These are phyloP conservation scores for Alcis repandata DNA, from an alignment of 2,888 invertebrate genomes.

Conservation along the genomic window DNA sequence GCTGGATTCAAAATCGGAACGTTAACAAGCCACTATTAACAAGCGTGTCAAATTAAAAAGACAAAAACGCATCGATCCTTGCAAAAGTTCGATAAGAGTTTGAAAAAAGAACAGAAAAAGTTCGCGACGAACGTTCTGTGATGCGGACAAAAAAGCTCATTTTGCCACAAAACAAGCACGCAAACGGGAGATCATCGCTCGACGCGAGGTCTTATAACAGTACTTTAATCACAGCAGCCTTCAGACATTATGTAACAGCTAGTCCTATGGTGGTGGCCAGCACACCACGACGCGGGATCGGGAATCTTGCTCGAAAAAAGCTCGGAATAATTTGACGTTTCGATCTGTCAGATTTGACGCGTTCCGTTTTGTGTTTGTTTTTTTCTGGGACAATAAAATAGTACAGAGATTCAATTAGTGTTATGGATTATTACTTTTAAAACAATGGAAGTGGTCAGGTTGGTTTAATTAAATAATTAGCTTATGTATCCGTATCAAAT, in stretches of 20 bases:
- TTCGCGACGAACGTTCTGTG: conserved; percentile 58
- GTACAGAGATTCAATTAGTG: conserved; percentile 17
- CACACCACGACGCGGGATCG: conserved; percentile 68
- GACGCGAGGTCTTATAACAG: conserved; percentile 84
- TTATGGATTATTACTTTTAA: conserved; percentile 35
- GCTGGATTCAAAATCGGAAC: conserved; percentile 12
- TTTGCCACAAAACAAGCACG: conserved; percentile 82
- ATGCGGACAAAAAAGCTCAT: conserved; percentile 76
- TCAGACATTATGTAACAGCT: conserved; percentile 80
- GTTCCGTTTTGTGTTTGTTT: conserved; percentile 5
- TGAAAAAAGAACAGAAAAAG: conserved; percentile 35
- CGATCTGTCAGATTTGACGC: conserved; percentile 25
- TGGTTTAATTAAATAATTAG: conserved; percentile 18
- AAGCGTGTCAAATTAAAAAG: conserved; percentile 38
- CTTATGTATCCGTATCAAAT: not conserved
- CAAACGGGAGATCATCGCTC: conserved; percentile 81
- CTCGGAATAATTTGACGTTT: conserved; percentile 36
- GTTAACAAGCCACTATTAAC: conserved; percentile 29
- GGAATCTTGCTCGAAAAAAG: conserved; percentile 51
- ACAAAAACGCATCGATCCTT: conserved; percentile 46
- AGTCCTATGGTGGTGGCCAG: conserved; percentile 76
- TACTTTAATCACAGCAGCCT: conserved; percentile 77
- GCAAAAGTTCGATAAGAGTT: conserved; percentile 16
- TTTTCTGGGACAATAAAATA: conserved; percentile 7
- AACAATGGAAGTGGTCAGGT: conserved; percentile 48